These are phyloP conservation scores for Lepilemur ruficaudatus DNA, from an alignment of 2,797 vertebrate genomes.

Conservation along the genomic window DNA sequence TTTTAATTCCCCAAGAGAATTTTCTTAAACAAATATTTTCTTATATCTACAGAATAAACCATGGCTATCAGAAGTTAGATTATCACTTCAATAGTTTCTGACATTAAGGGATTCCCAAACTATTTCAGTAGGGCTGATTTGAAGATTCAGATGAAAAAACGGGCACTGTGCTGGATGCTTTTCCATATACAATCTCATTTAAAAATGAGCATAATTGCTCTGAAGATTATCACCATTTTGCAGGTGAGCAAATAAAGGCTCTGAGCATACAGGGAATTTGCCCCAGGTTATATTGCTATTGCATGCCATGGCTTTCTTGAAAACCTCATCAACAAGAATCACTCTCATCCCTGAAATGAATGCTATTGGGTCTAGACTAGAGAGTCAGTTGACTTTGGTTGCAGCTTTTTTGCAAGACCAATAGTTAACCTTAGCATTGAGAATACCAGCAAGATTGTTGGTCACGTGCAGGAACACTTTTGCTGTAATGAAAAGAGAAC, in stretches of 20 bases:
- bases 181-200: slow-evolving; percentile 28
- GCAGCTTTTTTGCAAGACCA: background rate
- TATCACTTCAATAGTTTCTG: slow-evolving; percentile 42
- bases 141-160: slow-evolving; percentile 11
- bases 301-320: background rate
- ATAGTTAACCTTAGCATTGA: slow-evolving; percentile 20
- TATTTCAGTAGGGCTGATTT: background rate
- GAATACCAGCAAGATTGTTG: background rate
- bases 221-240: background rate
- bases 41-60: slow-evolving; percentile 44
- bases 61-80: slow-evolving; percentile 48
- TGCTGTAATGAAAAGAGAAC: background rate
- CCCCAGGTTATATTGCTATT: background rate
- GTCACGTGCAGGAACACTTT: background rate
- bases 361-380: background rate
- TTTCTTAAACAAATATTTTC: slow-evolving; percentile 48
- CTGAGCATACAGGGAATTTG: background rate
- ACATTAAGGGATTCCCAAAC: slow-evolving; percentile 32
- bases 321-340: background rate
- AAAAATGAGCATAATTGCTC: background rate
- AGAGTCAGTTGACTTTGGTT: background rate
- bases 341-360: background rate
- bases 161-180: background rate
- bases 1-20: slow-evolving; percentile 34
- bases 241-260: slow-evolving; percentile 37